These are phyloP conservation scores for Thecophora atra DNA, from an alignment of 2,888 invertebrate species.

Conservation along the genomic window DNA sequence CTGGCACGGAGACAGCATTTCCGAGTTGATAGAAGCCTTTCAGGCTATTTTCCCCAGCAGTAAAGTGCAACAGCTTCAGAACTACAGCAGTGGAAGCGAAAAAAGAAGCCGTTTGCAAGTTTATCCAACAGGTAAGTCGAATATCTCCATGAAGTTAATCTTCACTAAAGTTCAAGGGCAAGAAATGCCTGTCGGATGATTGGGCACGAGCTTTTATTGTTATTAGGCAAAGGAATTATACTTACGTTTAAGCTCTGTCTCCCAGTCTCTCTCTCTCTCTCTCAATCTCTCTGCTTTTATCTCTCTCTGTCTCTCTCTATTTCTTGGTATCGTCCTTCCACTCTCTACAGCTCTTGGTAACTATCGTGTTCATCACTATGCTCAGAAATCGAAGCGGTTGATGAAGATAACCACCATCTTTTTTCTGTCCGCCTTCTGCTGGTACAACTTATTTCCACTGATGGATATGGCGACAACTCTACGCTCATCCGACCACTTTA, in stretches of 20 bases:
- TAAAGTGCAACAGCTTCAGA: background rate
- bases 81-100: too few relatives aligned
- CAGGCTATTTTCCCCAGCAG: slow-evolving; percentile 43
- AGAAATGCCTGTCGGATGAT: too few relatives aligned
- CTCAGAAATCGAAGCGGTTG: slow-evolving; percentile 43
- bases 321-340: background rate
- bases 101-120: too few relatives aligned
- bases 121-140: background rate
- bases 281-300: too few relatives aligned
- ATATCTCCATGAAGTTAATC: background rate
- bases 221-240: too few relatives aligned
- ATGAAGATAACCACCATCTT: slow-evolving; percentile 50
- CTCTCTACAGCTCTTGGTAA: slow-evolving; percentile 4
- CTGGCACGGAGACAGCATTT: slow-evolving; percentile 47
- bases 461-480: slow-evolving; percentile 47
- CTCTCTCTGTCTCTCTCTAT: background rate
- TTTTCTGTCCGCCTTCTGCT: slow-evolving; percentile 48
- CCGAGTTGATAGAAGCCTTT: slow-evolving; percentile 47
- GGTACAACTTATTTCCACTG: slow-evolving; percentile 54
- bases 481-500: slow-evolving; percentile 38
- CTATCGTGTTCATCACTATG: slow-evolving; percentile 49
- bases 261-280: background rate
- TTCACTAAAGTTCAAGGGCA: background rate
- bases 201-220: too few relatives aligned
- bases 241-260: background rate